Evolutionary conservation across 2,797 vertebrate genomes (phyloP).

Genomic region (Okamejei kenojei): DNA sequence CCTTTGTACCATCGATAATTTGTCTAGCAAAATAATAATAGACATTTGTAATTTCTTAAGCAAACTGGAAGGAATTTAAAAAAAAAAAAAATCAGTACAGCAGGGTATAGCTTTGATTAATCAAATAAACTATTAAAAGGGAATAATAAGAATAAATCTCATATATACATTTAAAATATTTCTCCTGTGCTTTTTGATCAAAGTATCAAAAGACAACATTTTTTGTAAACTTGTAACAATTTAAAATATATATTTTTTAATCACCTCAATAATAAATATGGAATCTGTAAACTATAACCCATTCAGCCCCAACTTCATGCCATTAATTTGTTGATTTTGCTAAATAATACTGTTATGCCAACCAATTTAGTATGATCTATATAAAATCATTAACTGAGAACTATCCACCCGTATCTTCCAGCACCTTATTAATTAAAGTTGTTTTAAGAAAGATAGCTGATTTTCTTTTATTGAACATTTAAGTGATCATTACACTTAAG

Average conservation of each 20-base stretch:
- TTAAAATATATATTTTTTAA: not conserved
- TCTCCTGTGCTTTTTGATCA: not conserved
- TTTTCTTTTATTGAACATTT: not conserved
- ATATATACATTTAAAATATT: conserved; percentile 8
- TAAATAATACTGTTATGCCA: not conserved
- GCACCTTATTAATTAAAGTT: not conserved
- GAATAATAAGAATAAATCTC: not conserved
- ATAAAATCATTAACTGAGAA: not conserved
- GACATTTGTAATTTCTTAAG: not conserved
- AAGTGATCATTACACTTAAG: not conserved
- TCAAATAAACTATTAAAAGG: not conserved
- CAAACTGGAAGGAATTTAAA: not conserved
- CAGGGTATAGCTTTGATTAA: not conserved
- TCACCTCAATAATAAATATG: not conserved
- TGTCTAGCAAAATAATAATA: conserved; percentile 13
- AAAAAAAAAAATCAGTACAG: not conserved
- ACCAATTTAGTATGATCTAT: not conserved
- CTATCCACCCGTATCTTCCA: not conserved
- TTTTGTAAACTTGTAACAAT: not conserved
- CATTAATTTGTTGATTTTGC: not conserved
- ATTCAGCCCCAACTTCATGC: not conserved
- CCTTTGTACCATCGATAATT: not conserved
- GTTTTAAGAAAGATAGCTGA: not conserved
- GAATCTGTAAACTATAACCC: not conserved
- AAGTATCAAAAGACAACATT: not conserved